These are phyloP conservation scores for Clarias magur DNA, from an alignment of 2,113 vertebrate genomes.

Conservation along the genomic window DNA sequence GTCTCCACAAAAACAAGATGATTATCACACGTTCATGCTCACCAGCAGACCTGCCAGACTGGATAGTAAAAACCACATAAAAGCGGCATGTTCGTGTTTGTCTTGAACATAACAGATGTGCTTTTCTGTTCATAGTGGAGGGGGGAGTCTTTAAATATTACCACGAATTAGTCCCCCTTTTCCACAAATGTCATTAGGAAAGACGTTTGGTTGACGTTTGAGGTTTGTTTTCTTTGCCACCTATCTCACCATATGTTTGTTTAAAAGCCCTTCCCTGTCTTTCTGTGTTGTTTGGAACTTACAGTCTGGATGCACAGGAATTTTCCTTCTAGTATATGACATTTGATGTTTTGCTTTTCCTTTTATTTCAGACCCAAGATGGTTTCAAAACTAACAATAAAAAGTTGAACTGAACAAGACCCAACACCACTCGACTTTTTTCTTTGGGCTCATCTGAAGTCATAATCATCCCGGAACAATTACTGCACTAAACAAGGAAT, in stretches of 20 bases:
- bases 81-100: background rate
- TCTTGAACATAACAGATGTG: background rate
- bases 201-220: background rate
- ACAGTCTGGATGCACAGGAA: too few species aligned
- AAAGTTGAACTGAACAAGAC: too few species aligned
- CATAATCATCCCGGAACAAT: too few species aligned
- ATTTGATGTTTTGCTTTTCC: too few species aligned
- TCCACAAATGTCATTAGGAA: background rate
- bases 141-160: slow-evolving; percentile 15
- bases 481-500: too few species aligned
- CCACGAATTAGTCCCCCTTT: background rate
- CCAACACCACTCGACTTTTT: too few species aligned
- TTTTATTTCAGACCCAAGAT: too few species aligned
- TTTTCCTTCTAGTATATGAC: too few species aligned
- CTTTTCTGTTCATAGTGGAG: background rate
- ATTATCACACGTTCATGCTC: slow-evolving; percentile 36
- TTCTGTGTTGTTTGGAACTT: background rate
- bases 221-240: background rate
- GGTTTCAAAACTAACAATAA: too few species aligned
- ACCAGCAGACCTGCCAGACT: slow-evolving; percentile 14
- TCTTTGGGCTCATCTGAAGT: too few species aligned
- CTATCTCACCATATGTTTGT: background rate
- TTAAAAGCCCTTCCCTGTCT: background rate
- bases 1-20: slow-evolving; percentile 21
- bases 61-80: slow-evolving; percentile 20